phyloP scores from a whole-genome alignment of 2,797 vertebrate species.

The Poecile montanus region DNA sequence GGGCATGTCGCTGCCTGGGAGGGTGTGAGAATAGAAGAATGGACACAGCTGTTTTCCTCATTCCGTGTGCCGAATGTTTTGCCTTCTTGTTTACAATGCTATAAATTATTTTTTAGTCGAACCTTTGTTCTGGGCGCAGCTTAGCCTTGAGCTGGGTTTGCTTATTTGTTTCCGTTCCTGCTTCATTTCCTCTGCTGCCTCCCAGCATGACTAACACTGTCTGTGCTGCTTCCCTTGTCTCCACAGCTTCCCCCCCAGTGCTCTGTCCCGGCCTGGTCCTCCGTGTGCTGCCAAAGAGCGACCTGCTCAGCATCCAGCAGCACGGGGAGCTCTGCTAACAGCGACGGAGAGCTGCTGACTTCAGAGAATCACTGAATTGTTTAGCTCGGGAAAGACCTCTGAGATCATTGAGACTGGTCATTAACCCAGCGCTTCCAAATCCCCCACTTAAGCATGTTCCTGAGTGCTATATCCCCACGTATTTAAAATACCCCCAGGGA shows the following conservation, averaged over 20 bases:
- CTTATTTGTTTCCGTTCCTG: slow-evolving; percentile 52
- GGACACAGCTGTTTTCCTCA: slow-evolving; percentile 2
- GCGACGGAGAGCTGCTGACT: neutral
- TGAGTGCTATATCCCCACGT: accelerated
- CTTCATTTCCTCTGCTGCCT: slow-evolving; percentile 13
- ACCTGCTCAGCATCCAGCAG: neutral
- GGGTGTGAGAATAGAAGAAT: neutral
- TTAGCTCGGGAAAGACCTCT: neutral
- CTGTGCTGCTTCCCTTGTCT: slow-evolving; percentile 57
- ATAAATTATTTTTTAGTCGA: neutral
- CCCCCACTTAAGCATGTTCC: neutral
- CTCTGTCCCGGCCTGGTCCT: neutral
- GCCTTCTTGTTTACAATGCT: neutral
- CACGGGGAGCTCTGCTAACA: neutral
- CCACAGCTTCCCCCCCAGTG: neutral
- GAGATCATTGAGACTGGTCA: neutral
- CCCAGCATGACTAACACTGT: slow-evolving; percentile 17
- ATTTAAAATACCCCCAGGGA: neutral
- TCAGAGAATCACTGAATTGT: neutral
- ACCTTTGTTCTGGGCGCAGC: slow-evolving; percentile 44
- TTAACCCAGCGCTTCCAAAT: neutral
- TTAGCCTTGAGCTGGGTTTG: slow-evolving; percentile 51
- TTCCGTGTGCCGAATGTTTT: neutral
- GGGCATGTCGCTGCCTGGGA: neutral
- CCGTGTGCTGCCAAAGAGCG: accelerated